Conservation (phyloP, 2,888 invertebrate species). For the Orchesella flavescens region DNA sequence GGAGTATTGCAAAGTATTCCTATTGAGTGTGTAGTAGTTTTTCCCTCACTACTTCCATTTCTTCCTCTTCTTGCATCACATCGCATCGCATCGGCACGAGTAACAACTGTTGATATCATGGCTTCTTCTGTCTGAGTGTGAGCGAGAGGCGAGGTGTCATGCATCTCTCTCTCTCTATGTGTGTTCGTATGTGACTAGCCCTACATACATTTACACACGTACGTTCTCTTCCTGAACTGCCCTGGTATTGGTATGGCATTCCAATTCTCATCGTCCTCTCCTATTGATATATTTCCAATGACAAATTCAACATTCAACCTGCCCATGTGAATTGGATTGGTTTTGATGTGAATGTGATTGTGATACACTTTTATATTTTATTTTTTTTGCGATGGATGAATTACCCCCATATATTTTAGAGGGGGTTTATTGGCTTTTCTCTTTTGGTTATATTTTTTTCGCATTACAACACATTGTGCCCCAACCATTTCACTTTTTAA, state of each 20-base stretch:
- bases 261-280: background rate
- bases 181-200: too few species aligned
- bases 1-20: too few species aligned
- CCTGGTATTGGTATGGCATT: too few species aligned
- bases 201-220: background rate
- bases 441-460: background rate
- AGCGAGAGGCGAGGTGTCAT: slow-evolving; percentile 46
- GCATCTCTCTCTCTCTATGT: slow-evolving; percentile 23
- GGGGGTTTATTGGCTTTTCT: background rate
- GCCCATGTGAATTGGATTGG: too few species aligned
- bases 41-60: too few species aligned
- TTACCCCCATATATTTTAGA: background rate
- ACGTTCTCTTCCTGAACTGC: background rate
- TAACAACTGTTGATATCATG: slow-evolving; percentile 64
- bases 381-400: background rate
- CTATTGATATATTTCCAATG: background rate
- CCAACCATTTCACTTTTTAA: slow-evolving; percentile 24
- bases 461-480: too few species aligned
- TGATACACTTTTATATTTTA: too few species aligned
- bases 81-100: slow-evolving; percentile 43
- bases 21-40: too few species aligned
- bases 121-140: slow-evolving; percentile 15
- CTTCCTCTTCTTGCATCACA: too few species aligned
- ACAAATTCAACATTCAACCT: background rate
- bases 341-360: too few species aligned